Percentiles rank a stretch among this genome's conserved stretches.
phyloP scores from a whole-genome alignment of 2,797 vertebrate species.

The Thalassophryne amazonica region DNA sequence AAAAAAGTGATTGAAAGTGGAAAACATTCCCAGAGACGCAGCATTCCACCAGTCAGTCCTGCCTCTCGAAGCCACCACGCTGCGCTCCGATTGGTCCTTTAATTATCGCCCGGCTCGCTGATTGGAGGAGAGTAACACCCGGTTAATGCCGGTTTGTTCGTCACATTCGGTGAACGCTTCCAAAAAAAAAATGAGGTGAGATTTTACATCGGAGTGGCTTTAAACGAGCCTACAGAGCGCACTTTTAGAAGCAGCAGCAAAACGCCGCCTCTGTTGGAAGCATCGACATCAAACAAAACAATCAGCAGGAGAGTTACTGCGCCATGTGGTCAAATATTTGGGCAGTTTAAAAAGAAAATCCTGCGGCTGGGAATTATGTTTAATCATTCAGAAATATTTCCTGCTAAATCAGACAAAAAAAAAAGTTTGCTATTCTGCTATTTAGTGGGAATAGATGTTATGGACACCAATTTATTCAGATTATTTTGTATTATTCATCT shows the following conservation, averaged over 20 bases:
- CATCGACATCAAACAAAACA: slow-evolving; percentile 80
- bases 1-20: slow-evolving; percentile 79
- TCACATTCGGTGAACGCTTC: slow-evolving; percentile 63
- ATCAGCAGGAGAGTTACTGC: slow-evolving; percentile 63
- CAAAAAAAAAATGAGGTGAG: slow-evolving; percentile 72
- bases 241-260: slow-evolving; percentile 73
- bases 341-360: slow-evolving; percentile 4
- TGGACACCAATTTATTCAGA: too few species aligned
- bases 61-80: slow-evolving; percentile 12
- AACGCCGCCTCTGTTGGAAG: slow-evolving; percentile 70
- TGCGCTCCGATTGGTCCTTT: slow-evolving; percentile 51
- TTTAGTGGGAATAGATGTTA: too few species aligned
- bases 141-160: slow-evolving; percentile 50
- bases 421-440: too few species aligned
- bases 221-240: slow-evolving; percentile 69
- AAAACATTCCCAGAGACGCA: slow-evolving; percentile 81
- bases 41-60: slow-evolving; percentile 56
- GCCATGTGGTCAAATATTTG: slow-evolving; percentile 46
- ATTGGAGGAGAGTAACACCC: slow-evolving; percentile 40
- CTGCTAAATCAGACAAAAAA: too few species aligned
- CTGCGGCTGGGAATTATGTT: too few species aligned
- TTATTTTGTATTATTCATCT: too few species aligned
- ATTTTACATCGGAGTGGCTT: slow-evolving; percentile 70
- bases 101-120: slow-evolving; percentile 30
- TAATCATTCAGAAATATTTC: too few species aligned